Evolutionary conservation across 1,140 invertebrate species (phyloP).

Genomic region (Drosophila funebris): DNA sequence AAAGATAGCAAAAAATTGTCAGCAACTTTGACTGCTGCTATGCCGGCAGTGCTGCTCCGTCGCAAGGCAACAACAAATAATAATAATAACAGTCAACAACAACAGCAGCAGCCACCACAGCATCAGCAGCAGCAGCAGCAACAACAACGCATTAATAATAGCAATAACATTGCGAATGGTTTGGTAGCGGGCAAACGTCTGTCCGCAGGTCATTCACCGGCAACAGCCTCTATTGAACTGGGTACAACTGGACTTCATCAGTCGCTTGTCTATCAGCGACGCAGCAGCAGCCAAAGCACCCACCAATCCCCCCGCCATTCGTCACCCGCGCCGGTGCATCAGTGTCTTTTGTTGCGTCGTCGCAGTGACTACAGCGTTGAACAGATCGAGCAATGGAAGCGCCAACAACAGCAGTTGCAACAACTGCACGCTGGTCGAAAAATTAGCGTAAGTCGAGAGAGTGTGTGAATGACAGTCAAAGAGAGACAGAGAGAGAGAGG

Average conservation of each 20-base stretch:
- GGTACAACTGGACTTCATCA: constrained; percentile 53
- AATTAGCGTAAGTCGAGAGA: constrained; percentile 66
- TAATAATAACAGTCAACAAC: constrained; percentile 27
- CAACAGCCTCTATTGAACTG: constrained; percentile 26
- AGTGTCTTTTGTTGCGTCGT: constrained; percentile 74
- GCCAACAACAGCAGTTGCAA: constrained; percentile 56
- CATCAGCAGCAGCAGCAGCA: constrained; percentile 15
- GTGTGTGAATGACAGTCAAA: background rate
- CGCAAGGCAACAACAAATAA: constrained; percentile 54
- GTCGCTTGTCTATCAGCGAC: constrained; percentile 65
- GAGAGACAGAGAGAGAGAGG: background rate
- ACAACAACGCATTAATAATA: constrained; percentile 29
- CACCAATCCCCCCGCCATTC: constrained; percentile 63
- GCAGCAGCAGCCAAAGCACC: constrained; percentile 56
- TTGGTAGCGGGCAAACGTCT: constrained; percentile 47
- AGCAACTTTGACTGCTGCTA: constrained; percentile 68
- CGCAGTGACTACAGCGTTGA: constrained; percentile 78
- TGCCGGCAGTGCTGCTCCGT: constrained; percentile 65
- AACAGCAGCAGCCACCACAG: constrained; percentile 19
- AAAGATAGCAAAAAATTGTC: constrained; percentile 71
- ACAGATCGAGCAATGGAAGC: constrained; percentile 75
- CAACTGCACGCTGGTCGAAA: constrained; percentile 59
- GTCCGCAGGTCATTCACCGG: constrained; percentile 72
- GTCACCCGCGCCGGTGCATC: constrained; percentile 64
- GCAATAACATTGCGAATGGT: constrained; percentile 67